Conservation (phyloP, 2,797 vertebrate species). For the Spinibarbus caldwelli region DNA sequence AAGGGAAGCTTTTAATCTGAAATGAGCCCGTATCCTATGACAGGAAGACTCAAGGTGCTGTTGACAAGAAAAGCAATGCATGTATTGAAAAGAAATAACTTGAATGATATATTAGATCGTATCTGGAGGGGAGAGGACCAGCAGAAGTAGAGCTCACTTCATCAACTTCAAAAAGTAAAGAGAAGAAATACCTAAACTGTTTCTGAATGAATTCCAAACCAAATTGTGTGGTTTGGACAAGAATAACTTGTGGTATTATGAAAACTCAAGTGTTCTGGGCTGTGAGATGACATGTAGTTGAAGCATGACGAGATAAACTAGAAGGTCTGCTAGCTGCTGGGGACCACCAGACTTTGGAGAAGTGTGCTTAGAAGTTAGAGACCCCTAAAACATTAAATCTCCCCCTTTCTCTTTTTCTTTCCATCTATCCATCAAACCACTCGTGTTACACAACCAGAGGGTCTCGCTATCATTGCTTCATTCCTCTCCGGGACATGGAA, state of each 20-base stretch:
- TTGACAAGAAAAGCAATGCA: conserved; percentile 31
- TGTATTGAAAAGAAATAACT: conserved; percentile 2
- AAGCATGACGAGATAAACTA: not conserved
- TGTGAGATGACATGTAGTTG: not conserved
- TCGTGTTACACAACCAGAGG: conserved; percentile 81
- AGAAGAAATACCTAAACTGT: not conserved
- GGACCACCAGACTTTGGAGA: conserved; percentile 13
- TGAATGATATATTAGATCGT: conserved; percentile 33
- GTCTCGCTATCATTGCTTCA: conserved; percentile 71
- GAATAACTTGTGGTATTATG: conserved; percentile 36
- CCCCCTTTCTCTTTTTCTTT: conserved; percentile 45
- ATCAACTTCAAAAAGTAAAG: not conserved
- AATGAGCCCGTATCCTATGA: conserved; percentile 26
- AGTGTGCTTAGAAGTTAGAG: conserved; percentile 21
- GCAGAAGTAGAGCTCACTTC: not conserved
- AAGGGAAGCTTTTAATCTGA: conserved; percentile 12
- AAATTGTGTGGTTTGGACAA: conserved; percentile 21
- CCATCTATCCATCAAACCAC: conserved; percentile 67
- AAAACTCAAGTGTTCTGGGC: conserved; percentile 5
- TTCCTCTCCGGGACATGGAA: conserved; percentile 72
- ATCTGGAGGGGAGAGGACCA: not conserved
- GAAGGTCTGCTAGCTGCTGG: conserved; percentile 21
- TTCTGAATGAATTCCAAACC: conserved; percentile 17
- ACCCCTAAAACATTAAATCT: conserved; percentile 48
- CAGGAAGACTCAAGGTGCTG: conserved; percentile 43